Evolutionary conservation across 2,113 vertebrate species (phyloP), one percentile per base, ranked within the genome.

Genomic region (Mormyrus lacerda): DNA sequence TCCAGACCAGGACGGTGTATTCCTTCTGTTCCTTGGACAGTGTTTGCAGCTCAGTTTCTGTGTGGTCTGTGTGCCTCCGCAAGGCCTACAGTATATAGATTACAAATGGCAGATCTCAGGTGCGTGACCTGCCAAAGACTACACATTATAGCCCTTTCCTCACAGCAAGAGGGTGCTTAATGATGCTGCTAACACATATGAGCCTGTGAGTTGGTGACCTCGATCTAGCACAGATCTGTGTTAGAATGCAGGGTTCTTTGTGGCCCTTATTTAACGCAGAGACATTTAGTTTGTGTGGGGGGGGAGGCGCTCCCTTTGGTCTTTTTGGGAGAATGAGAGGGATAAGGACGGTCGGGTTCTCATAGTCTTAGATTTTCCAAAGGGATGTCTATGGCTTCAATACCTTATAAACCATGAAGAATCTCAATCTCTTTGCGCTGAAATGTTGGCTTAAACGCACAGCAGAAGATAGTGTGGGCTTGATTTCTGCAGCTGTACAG

Each of bases 171-270:
- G 65, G 83, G 87, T 88, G 89, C 90, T 92, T 90, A 91, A 91
- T 85, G 90, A 91, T 88, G 76, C 73, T 89, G 90, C 90, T 91
- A 91, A 92, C 90, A 91, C 91, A 90, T 87, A 89, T 90, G 88
- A 89, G 87, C 91, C 83, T 84, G 79, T 6, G 83, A 83, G 69
- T 65, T 79, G 83, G 44, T 90, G 91, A 90, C 89, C 51, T 86
- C 88, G 53, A 91, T 15, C 1, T 31, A 47, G 69, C 27, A 55
- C 21, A 35, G 27, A 24, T 27, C 45, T 61, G 69, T 50, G 87
- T 88, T 90, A 53, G 73, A 65, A 88, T 88, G 86, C 69, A 45
- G 44, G 10, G n/a, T 69, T 19, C 39, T 45, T 35, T 8, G 50
- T 7, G 4, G 2, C 42, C 13, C 45, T 87, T 83, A 90, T 83